phyloP scores from a whole-genome alignment of 2,113 vertebrate species.

The Aphelocoma coerulescens region DNA sequence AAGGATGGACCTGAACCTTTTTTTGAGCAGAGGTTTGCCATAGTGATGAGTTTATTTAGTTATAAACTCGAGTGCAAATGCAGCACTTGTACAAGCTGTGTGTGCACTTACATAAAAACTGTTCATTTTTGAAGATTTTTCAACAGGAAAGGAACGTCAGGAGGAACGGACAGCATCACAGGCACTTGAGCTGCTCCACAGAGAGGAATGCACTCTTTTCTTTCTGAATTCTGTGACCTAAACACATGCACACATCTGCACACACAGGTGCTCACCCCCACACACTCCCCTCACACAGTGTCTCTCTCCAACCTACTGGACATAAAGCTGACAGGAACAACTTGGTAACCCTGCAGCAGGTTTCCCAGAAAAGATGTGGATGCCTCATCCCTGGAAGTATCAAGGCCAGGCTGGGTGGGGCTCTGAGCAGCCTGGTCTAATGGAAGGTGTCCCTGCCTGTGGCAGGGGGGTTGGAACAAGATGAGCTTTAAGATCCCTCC shows the following conservation, averaged over 20 bases:
- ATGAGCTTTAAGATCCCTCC: not conserved
- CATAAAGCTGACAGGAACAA: not conserved
- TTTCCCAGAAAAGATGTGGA: not conserved
- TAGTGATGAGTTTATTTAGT: not conserved
- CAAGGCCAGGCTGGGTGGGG: too few species aligned
- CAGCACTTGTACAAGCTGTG: not conserved
- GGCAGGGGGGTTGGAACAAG: not conserved
- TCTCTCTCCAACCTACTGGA: not conserved
- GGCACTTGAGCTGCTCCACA: not conserved
- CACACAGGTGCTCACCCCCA: fast-evolving
- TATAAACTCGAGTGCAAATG: fast-evolving
- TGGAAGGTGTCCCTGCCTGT: not conserved
- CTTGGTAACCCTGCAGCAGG: not conserved
- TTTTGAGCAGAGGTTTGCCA: not conserved
- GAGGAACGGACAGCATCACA: not conserved
- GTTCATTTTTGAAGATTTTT: not conserved
- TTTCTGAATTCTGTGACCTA: not conserved
- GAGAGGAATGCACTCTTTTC: not conserved
- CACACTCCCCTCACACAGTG: too few species aligned
- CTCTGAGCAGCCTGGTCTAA: not conserved
- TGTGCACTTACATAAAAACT: not conserved
- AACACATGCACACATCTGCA: fast-evolving
- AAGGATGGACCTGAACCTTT: not conserved
- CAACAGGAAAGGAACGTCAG: not conserved
- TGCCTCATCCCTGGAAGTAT: not conserved